Percentiles rank a stretch among this genome's conserved stretches.
These are phyloP conservation scores for Toxotes lorentzi DNA, from an alignment of 2,797 vertebrate genomes.

Conservation along the genomic window DNA sequence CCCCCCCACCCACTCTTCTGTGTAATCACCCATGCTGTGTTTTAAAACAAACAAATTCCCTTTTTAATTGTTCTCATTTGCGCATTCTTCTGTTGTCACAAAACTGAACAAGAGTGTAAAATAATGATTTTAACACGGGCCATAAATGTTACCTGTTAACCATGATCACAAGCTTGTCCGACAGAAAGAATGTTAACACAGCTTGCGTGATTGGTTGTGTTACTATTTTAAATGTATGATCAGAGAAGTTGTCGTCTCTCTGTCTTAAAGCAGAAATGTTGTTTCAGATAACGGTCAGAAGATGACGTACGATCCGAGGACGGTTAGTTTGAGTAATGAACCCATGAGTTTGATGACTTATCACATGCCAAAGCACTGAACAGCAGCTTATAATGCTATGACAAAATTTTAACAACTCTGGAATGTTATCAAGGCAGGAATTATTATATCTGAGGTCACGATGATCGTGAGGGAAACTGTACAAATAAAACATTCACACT, in stretches of 20 bases:
- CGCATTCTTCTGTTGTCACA: neutral
- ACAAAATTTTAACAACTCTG: slow-evolving; percentile 4
- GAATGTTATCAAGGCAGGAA: neutral
- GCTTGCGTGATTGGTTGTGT: neutral
- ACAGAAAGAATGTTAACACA: neutral
- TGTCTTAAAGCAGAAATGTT: neutral
- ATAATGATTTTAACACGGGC: neutral
- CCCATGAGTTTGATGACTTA: neutral
- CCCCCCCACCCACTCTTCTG: neutral
- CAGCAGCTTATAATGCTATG: neutral
- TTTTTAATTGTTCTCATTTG: neutral
- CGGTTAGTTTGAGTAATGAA: neutral
- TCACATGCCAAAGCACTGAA: neutral
- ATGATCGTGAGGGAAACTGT: neutral
- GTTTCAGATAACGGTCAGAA: neutral
- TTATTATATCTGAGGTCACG: neutral
- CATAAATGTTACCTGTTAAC: neutral
- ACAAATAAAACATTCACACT: neutral
- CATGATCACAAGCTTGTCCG: neutral
- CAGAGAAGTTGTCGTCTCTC: too few relatives aligned
- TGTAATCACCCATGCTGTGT: neutral
- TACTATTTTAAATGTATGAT: neutral
- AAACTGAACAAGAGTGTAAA: neutral
- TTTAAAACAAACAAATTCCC: neutral
- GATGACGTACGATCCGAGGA: slow-evolving; percentile 7